Percentiles rank a stretch among this genome's conserved stretches.
phyloP scores from a whole-genome alignment of 2,113 vertebrate species.

The Dryoscopus gambensis region DNA sequence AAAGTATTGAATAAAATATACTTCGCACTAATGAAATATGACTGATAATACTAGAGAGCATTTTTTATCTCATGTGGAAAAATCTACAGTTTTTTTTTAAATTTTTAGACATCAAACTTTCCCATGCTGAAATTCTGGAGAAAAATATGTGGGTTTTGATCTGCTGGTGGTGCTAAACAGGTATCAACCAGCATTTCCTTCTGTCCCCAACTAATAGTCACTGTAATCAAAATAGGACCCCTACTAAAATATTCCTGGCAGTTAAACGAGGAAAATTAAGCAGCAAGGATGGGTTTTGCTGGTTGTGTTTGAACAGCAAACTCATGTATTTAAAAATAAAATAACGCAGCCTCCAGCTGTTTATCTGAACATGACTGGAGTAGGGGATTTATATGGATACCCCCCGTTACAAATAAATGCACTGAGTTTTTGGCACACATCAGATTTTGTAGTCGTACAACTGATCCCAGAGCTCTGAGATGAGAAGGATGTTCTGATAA shows the following conservation, averaged over 20 bases:
- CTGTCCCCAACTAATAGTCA: background rate
- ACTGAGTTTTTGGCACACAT: background rate
- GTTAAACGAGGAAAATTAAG: background rate
- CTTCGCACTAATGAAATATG: background rate
- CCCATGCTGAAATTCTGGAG: background rate
- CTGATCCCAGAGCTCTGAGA: background rate
- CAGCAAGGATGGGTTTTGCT: background rate
- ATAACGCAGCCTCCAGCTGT: background rate
- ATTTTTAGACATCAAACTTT: background rate
- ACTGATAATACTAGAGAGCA: background rate
- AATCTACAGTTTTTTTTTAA: background rate
- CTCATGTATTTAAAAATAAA: background rate
- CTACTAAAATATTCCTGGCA: background rate
- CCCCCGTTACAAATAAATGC: background rate
- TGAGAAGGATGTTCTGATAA: background rate
- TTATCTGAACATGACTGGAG: background rate
- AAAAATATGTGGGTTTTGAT: fast-evolving
- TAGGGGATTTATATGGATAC: background rate
- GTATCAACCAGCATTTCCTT: background rate
- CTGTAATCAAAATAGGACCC: background rate
- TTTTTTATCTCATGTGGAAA: background rate
- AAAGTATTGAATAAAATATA: background rate
- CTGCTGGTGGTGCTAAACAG: background rate
- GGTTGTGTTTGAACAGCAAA: background rate
- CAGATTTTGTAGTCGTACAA: background rate